Conservation (phyloP, 2,797 vertebrate species). For the Pangasius sanitwongsei region DNA sequence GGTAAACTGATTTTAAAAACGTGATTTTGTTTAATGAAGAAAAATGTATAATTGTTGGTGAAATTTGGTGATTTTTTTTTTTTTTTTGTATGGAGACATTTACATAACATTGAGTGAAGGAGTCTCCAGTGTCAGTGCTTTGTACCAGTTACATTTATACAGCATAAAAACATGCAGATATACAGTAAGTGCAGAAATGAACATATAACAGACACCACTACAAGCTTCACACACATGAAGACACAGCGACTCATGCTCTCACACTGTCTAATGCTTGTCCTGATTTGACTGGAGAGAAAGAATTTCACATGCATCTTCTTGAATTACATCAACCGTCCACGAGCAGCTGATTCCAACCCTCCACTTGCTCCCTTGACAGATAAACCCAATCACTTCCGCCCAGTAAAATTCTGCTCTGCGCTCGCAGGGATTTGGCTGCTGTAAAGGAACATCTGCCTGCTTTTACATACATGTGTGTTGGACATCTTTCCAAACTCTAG, state of each 20-base stretch:
- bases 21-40: background rate
- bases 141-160: background rate
- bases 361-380: background rate
- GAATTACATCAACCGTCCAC: constrained; percentile 29
- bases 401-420: background rate
- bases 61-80: background rate
- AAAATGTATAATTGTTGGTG: background rate
- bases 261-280: background rate
- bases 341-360: constrained; percentile 19
- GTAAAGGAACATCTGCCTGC: background rate
- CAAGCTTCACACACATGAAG: background rate
- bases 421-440: background rate
- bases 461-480: background rate
- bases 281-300: constrained; percentile 13
- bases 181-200: background rate
- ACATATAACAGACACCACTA: background rate
- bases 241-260: background rate
- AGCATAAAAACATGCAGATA: background rate
- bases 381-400: background rate
- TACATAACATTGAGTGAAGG: background rate
- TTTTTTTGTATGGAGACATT: background rate
- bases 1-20: background rate
- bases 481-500: background rate
- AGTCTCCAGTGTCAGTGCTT: background rate
- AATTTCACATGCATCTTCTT: constrained; percentile 38